Base-by-base conservation (phyloP, 2,888 invertebrate genomes). In the Parnassius mnemosyne region DNA sequence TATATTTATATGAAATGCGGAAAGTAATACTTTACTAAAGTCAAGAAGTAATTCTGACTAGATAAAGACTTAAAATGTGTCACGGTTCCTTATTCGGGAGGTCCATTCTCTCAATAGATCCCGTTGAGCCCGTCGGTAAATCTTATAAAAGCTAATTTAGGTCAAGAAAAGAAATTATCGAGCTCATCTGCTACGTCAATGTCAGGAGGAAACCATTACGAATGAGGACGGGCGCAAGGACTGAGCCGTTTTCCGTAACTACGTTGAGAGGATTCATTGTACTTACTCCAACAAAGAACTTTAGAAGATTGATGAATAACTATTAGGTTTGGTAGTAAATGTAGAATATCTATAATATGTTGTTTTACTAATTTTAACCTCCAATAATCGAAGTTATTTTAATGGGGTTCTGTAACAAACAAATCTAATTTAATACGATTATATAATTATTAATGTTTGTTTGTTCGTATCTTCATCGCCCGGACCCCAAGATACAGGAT, bases 141-240 rank as follows among this genome's bases (percentile, higher is more conserved):
- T 63, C 63, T 63, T 55, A 54, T 54, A 63, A 59, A 58, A 63
- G 63, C 58, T 63, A 63, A 63, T 63, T 63, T 59, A 57, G 63
- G 42, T 50, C 44, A 63, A 63, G 57, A 63, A 63, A 63, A 63
- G 62, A 58, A 62, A 62, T 64, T 47, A 58, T 59, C 58, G 65
- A 55, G 53, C 57, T 59, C 56, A 58, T 65, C 61, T 58, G 63
- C 55, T 57, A 70, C 69, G 70, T 70, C 70, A 71, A 72, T 68
- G 67, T 74, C 75, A 77, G 73, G 72, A 72, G 76, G 75, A 79
- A 78, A 74, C 78, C 77, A 81, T 81, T 78, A 77, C 61, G 66
- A 57, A 68, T 71, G 72, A 76, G 80, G 77, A 78, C 73, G 69
- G 65, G 63, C 54, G 54, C 74, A 72, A 76, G 75, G 74, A 74